These are phyloP conservation scores for Malurus leucopterus DNA, from an alignment of 2,797 vertebrate genomes.

Conservation along the genomic window DNA sequence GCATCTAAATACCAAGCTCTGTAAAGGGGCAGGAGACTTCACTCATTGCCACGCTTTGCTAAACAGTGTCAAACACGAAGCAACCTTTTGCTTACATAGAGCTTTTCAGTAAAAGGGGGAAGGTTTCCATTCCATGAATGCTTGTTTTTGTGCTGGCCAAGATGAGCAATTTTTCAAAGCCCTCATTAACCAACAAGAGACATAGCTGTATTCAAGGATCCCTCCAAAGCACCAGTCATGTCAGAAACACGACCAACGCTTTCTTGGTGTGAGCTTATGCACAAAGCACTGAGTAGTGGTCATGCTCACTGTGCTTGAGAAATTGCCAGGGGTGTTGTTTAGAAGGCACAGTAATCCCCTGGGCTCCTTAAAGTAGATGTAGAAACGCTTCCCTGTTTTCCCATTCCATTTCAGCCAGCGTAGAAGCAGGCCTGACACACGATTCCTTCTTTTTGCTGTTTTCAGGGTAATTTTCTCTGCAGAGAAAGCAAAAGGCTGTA, in stretches of 20 bases:
- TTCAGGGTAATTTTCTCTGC: not conserved
- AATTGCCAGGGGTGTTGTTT: not conserved
- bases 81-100: constrained; percentile 11
- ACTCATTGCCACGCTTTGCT: constrained; percentile 30
- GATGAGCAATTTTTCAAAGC: constrained; percentile 31
- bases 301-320: not conserved
- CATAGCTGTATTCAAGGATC: not conserved
- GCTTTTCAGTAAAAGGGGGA: constrained; percentile 10
- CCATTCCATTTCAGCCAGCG: not conserved
- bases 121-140: constrained; percentile 26
- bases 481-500: not conserved
- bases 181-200: constrained; percentile 7
- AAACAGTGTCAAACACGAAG: constrained; percentile 20
- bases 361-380: not conserved
- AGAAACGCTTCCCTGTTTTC: not conserved
- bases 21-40: constrained; percentile 38
- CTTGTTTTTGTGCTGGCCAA: constrained; percentile 6
- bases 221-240: not conserved
- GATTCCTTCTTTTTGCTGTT: not conserved
- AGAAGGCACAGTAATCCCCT: not conserved
- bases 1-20: constrained; percentile 48
- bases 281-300: not conserved
- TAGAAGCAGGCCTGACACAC: not conserved
- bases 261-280: not conserved
- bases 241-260: not conserved